phyloP scores from a whole-genome alignment of 2,888 invertebrate genomes.

The Margaritifera margaritifera region DNA sequence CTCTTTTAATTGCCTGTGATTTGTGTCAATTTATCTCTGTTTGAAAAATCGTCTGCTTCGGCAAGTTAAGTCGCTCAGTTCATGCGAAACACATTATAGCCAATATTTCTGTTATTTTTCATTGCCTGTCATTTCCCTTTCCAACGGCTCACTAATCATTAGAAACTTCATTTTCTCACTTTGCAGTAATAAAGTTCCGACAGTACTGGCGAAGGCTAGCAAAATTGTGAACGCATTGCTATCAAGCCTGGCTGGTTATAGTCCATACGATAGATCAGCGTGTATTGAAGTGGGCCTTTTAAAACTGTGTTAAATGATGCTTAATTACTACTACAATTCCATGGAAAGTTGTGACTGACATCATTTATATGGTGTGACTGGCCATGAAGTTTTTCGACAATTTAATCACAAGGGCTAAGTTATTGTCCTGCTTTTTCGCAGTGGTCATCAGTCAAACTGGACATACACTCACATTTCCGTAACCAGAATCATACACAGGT shows the following conservation, averaged over 20 bases:
- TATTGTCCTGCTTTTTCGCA: too few relatives aligned
- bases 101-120: conserved; percentile 57
- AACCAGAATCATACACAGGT: too few relatives aligned
- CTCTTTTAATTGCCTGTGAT: conserved; percentile 5
- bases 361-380: too few relatives aligned
- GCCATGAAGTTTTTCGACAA: too few relatives aligned
- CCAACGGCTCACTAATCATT: conserved; percentile 40
- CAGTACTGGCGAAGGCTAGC: too few relatives aligned
- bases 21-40: conserved; percentile 4
- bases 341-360: too few relatives aligned
- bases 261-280: not conserved
- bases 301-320: too few relatives aligned
- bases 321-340: too few relatives aligned
- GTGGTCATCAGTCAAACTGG: too few relatives aligned
- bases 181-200: conserved; percentile 1
- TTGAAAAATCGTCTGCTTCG: conserved; percentile 5
- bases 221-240: too few relatives aligned
- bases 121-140: conserved; percentile 47
- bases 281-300: conserved; percentile 2
- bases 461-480: too few relatives aligned
- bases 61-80: conserved; percentile 15
- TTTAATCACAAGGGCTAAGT: too few relatives aligned
- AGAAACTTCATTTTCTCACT: conserved; percentile 24
- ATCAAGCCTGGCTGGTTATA: not conserved
- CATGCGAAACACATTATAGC: conserved; percentile 37